phyloP scores from a whole-genome alignment of 2,888 invertebrate species.

The Ormia ochracea region DNA sequence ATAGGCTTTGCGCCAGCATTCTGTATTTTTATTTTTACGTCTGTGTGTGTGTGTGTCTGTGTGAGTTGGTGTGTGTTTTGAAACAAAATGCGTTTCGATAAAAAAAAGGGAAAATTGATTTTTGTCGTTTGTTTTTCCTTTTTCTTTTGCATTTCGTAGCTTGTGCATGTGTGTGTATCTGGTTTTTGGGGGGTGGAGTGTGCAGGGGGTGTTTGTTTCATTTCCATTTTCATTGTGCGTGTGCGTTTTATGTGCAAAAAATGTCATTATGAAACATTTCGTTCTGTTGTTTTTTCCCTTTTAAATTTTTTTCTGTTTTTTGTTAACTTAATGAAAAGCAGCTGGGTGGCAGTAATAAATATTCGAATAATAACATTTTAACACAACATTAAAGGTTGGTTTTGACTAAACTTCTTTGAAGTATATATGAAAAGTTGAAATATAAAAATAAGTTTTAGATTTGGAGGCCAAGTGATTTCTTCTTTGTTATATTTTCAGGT shows the following conservation, averaged over 20 bases:
- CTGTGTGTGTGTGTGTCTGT: neutral
- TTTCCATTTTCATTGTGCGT: conserved; percentile 40
- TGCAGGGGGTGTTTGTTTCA: conserved; percentile 38
- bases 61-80: neutral
- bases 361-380: conserved; percentile 9
- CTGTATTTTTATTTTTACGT: neutral
- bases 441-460: neutral
- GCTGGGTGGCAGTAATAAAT: conserved; percentile 7
- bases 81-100: conserved; percentile 46
- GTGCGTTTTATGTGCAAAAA: conserved; percentile 61
- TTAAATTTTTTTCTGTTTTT: neutral
- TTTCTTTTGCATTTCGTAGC: conserved; percentile 12
- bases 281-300: neutral
- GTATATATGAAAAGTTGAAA: neutral
- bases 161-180: conserved; percentile 4
- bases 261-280: conserved; percentile 42
- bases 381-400: neutral
- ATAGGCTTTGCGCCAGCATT: neutral
- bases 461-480: neutral
- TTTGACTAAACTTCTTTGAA: neutral
- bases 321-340: neutral
- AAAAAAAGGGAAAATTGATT: conserved; percentile 43
- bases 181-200: neutral
- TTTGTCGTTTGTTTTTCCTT: conserved; percentile 33
- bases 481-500: neutral